A percentile compares a stretch with the other conserved stretches of the same genome.
These are phyloP conservation scores for Picathartes gymnocephalus DNA, from an alignment of 2,113 vertebrate genomes.

Conservation along the genomic window DNA sequence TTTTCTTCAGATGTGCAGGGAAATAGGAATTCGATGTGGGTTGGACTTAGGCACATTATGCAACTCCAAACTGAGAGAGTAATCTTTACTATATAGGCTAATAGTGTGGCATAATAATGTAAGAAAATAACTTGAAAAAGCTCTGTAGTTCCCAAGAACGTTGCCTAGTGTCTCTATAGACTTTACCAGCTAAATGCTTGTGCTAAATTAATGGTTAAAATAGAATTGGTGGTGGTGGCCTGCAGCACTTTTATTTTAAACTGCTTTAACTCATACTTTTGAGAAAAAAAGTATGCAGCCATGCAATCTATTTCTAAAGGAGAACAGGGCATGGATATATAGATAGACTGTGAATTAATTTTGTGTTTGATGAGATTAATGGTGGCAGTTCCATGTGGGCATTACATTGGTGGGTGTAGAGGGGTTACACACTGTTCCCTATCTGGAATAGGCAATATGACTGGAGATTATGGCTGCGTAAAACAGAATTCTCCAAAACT, in stretches of 20 bases:
- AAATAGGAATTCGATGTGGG: accelerated
- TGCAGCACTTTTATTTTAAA: neutral
- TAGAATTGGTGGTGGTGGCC: neutral
- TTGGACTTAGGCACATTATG: accelerated
- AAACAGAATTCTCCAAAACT: neutral
- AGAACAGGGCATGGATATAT: neutral
- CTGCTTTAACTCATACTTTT: neutral
- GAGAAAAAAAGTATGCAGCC: neutral
- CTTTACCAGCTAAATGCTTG: neutral
- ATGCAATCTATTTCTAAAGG: neutral
- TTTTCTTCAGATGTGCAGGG: neutral
- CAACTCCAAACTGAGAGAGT: neutral
- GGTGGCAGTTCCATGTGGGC: neutral
- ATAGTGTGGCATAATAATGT: neutral
- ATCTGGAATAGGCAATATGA: neutral
- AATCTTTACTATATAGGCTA: neutral
- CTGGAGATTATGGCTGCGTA: neutral
- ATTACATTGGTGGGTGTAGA: no score
- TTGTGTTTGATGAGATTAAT: neutral
- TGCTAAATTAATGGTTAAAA: neutral
- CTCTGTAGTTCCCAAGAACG: neutral
- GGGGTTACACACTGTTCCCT: accelerated
- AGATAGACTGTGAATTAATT: neutral
- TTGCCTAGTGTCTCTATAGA: neutral
- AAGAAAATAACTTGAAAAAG: neutral